Base-by-base conservation (phyloP, 2,888 invertebrate genomes). In the Autographa gamma region DNA sequence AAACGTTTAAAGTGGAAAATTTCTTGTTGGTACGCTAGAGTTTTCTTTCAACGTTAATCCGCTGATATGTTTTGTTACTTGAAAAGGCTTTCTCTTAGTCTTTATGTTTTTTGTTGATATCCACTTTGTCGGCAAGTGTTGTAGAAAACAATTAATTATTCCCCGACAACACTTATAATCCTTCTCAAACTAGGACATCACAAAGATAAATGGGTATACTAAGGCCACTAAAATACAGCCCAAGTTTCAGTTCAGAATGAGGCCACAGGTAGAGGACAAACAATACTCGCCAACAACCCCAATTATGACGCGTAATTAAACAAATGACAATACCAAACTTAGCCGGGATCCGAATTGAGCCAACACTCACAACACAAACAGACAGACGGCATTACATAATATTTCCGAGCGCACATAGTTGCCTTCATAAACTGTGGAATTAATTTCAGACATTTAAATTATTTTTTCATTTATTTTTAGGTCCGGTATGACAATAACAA, bases 301-400 rank as follows among this genome's bases (percentile, higher is more conserved):
- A 58, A 63, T 66, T 68, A 72, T 58, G 34, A 71, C 63, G 66
- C 59, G 56, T 71, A 69, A 71, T 79, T 60, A 74, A 71, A 79
- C 31, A 74, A 77, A 74, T 63, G 41, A 63, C 38, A 76, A 25
- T 59, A 59, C 14, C 60, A 56, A 74, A 66, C 66, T 73, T 61
- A 62, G 4, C 18, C 9, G 4, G 52, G 16, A n/a, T 41, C 31
- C 59, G 64, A 69, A 67, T 63, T 56, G 14, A 19, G 54, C 34
- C 32, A 66, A 54, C 63, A 63, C 54, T 66, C 48, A 25, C 52
- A 14, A 19, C 31, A 18, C 41, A 62, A 76, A 68, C 66, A 38
- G 14, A 54, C n/a, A 31, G 48, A 7, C 38, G 48, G 66, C 63
- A 69, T 48, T 62, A 61, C 48, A 72, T 72, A 65, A 60, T 38